These are phyloP conservation scores for Oreocharis arfaki DNA, from an alignment of 2,113 vertebrate species.

Conservation along the genomic window DNA sequence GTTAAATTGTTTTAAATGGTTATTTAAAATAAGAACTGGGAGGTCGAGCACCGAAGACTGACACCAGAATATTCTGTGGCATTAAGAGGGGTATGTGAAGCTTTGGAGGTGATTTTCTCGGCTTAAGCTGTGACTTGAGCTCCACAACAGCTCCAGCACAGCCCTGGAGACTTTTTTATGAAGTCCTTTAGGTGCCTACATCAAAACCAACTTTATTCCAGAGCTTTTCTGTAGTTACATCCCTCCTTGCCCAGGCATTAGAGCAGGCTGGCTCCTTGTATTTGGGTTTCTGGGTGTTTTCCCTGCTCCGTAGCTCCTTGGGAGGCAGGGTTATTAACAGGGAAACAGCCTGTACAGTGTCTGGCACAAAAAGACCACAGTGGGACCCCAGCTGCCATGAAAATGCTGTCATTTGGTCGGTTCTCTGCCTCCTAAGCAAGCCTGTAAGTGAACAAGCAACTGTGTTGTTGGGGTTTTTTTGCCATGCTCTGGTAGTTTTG, in stretches of 20 bases:
- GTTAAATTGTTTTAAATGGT: too few relatives aligned
- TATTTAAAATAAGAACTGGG: accelerated
- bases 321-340: neutral
- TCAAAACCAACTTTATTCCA: neutral
- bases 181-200: neutral
- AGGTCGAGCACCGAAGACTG: accelerated
- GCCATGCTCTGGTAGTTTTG: neutral
- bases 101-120: neutral
- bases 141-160: neutral
- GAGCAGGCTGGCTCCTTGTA: neutral
- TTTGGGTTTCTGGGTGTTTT: neutral
- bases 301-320: neutral
- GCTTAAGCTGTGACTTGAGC: neutral
- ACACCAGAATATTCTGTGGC: too few relatives aligned
- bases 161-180: neutral
- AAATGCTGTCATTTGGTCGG: neutral
- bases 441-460: neutral
- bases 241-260: neutral
- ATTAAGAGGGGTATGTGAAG: neutral
- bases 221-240: neutral
- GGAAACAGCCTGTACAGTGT: neutral
- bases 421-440: neutral
- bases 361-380: neutral
- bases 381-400: neutral
- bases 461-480: neutral